phyloP scores from a whole-genome alignment of 2,888 invertebrate genomes.

The Cataglyphis livida region DNA sequence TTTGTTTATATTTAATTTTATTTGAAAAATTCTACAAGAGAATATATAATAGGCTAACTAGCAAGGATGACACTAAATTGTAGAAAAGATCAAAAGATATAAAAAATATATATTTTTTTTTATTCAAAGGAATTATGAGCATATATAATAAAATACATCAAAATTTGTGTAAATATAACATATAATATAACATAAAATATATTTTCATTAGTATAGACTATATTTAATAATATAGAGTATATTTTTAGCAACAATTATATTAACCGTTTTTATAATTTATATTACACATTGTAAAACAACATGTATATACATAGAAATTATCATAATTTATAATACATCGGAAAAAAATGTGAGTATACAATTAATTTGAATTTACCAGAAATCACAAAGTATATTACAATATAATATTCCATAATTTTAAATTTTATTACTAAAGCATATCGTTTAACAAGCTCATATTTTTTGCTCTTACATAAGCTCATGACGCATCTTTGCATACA shows the following conservation, averaged over 20 bases:
- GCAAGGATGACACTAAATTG: not conserved
- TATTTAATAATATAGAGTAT: no score
- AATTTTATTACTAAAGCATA: not conserved
- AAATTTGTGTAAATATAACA: not conserved
- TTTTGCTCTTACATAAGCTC: not conserved
- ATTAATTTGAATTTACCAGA: not conserved
- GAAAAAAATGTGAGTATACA: not conserved
- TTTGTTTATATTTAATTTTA: conserved; percentile 1
- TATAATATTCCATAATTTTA: not conserved
- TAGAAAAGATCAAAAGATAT: not conserved
- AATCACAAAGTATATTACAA: not conserved
- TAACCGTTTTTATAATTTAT: conserved; percentile 3
- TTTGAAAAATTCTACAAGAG: not conserved
- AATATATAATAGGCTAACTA: not conserved
- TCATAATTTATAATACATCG: not conserved
- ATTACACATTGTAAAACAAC: not conserved
- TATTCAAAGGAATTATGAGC: not conserved
- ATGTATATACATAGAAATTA: not conserved
- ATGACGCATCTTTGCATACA: not conserved
- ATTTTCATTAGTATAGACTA: no score
- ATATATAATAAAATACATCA: not conserved
- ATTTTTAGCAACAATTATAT: not conserved
- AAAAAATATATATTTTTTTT: not conserved
- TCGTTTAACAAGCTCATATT: not conserved
- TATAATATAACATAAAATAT: not conserved